Percentiles rank a stretch among this genome's conserved stretches.
phyloP scores from a whole-genome alignment of 35 echinoderm and acorn worm genomes.

The Heliocidaris tuberculata region DNA sequence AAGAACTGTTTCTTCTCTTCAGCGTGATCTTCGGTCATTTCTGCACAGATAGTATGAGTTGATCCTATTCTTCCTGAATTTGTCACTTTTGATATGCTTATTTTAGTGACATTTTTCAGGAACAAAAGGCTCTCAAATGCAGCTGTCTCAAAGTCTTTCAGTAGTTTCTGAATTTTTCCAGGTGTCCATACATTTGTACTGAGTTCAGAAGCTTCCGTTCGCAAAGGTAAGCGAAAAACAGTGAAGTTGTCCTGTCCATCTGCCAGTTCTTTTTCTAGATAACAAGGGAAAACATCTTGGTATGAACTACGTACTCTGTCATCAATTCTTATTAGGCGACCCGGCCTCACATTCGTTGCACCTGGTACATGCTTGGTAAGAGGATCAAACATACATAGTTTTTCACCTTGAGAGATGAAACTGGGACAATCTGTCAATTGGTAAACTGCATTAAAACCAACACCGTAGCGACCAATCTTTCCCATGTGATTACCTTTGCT shows the following conservation, averaged over 20 bases:
- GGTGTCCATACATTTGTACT: neutral
- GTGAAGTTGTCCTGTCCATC: conserved; percentile 32
- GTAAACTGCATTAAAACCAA: conserved; percentile 91
- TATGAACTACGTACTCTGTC: conserved; percentile 46
- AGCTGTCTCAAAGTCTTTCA: conserved; percentile 2
- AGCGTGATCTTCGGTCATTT: neutral
- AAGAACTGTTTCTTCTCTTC: neutral
- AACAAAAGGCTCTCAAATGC: conserved; percentile 44
- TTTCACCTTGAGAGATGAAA: conserved; percentile 67
- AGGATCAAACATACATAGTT: conserved; percentile 81
- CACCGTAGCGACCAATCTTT: conserved; percentile 80
- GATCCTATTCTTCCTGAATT: neutral
- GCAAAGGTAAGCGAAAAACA: conserved; percentile 81
- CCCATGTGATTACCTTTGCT: conserved; percentile 52
- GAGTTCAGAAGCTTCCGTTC: conserved; percentile 43
- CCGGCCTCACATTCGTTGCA: conserved; percentile 53
- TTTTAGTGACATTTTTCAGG: conserved; percentile 45
- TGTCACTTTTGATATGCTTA: conserved; percentile 45
- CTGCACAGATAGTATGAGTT: neutral
- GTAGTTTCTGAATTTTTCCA: neutral
- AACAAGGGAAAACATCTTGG: conserved; percentile 61
- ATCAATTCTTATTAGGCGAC: conserved; percentile 33
- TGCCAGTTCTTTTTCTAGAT: conserved; percentile 48
- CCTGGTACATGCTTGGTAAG: conserved; percentile 60
- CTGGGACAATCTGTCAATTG: conserved; percentile 87